Percentiles rank a stretch among this genome's conserved stretches.
Conservation (phyloP, 2,797 vertebrate genomes). For the Heterohyrax brucei region DNA sequence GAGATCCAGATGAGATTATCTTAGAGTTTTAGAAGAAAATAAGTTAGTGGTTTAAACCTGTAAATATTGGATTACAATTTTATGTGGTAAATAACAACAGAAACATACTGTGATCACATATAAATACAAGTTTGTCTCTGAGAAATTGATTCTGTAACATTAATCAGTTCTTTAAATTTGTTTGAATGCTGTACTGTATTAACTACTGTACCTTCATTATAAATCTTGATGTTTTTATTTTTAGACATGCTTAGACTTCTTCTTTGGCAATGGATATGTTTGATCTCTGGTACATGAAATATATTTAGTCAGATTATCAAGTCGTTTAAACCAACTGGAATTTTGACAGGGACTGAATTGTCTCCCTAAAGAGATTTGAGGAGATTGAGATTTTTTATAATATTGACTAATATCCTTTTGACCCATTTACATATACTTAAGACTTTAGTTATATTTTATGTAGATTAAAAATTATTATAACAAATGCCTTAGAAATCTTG, state of each 20-base stretch:
- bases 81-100: not conserved
- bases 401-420: not conserved
- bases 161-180: not conserved
- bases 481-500: not conserved
- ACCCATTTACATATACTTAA: not conserved
- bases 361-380: not conserved
- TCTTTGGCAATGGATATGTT: not conserved
- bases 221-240: not conserved
- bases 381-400: too few species aligned
- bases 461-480: not conserved
- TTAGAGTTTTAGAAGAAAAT: not conserved
- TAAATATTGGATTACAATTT: not conserved
- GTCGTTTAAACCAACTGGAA: not conserved
- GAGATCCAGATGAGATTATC: not conserved
- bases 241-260: not conserved
- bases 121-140: not conserved
- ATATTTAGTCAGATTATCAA: not conserved
- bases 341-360: not conserved
- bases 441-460: not conserved
- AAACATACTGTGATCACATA: not conserved
- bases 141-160: not conserved
- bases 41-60: not conserved
- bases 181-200: conserved; percentile 15
- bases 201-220: not conserved
- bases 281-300: not conserved